A percentile compares a stretch with the other conserved stretches of the same genome.
Conservation (phyloP, 2,797 vertebrate genomes). For the Labroides dimidiatus region DNA sequence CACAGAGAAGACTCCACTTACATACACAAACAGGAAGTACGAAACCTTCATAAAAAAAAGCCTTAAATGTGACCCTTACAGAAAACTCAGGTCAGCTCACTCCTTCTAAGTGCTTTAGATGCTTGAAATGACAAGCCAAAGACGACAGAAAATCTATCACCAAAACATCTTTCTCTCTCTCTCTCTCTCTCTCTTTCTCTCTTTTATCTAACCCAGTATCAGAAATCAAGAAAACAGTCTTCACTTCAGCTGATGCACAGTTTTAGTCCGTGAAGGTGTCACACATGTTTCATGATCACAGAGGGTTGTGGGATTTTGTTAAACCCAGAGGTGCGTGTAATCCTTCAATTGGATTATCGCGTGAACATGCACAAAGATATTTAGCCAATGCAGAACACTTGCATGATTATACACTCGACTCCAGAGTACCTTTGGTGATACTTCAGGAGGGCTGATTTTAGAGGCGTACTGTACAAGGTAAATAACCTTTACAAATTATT, state of each 20-base stretch:
- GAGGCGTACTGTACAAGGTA: too few species aligned
- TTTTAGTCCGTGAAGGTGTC: not conserved
- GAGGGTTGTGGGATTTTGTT: not conserved
- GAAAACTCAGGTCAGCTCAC: constrained; percentile 10
- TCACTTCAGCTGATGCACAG: not conserved
- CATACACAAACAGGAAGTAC: constrained; percentile 55
- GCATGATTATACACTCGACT: not conserved
- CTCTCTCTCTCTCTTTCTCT: too few species aligned
- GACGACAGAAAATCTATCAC: not conserved
- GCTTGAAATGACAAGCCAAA: not conserved
- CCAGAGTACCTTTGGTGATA: not conserved
- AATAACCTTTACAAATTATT: not conserved
- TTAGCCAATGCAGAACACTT: not conserved
- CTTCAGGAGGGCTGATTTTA: not conserved
- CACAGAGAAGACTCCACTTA: constrained; percentile 63
- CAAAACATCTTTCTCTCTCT: not conserved
- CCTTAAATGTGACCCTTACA: too few species aligned
- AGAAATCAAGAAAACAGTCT: not conserved
- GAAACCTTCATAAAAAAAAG: constrained; percentile 43
- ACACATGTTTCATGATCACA: not conserved
- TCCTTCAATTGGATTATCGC: not conserved
- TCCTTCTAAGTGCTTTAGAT: not conserved
- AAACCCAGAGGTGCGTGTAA: not conserved
- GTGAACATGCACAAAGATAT: not conserved
- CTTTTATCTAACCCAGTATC: too few species aligned